Evolutionary conservation across 2,888 invertebrate species (phyloP).

Genomic region (Polyploca ridens): DNA sequence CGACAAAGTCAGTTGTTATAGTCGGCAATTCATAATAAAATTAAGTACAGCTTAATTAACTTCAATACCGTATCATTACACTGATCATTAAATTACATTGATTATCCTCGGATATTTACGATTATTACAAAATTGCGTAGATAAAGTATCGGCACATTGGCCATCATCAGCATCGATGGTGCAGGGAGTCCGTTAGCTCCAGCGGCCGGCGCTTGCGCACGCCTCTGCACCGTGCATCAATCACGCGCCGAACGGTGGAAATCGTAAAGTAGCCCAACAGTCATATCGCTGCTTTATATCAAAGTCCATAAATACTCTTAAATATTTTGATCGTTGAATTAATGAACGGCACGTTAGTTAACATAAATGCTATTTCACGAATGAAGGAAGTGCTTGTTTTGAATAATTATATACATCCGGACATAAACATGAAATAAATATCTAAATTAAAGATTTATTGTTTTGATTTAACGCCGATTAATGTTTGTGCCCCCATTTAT

Average conservation of each 20-base stretch:
- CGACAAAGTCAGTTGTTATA: too few species aligned
- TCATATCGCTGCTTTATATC: conserved; percentile 49
- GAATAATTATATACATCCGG: neutral
- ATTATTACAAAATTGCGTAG: conserved; percentile 48
- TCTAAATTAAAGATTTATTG: neutral
- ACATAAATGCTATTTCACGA: neutral
- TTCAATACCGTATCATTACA: conserved; percentile 32
- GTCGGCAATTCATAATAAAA: neutral
- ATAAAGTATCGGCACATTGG: conserved; percentile 15
- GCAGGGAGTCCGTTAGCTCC: conserved; percentile 24
- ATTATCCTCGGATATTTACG: conserved; percentile 43
- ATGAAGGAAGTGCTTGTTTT: neutral
- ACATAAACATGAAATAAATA: neutral
- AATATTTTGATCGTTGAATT: conserved; percentile 48
- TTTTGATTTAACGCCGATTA: too few species aligned
- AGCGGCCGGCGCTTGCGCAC: conserved; percentile 18
- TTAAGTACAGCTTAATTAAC: conserved; percentile 24
- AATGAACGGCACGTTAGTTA: conserved; percentile 35
- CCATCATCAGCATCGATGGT: conserved; percentile 28
- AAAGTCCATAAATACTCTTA: conserved; percentile 31
- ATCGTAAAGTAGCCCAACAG: conserved; percentile 48
- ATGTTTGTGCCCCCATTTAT: neutral
- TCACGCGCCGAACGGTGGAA: conserved; percentile 34
- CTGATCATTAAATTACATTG: conserved; percentile 34
- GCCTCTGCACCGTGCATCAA: conserved; percentile 32